A percentile compares a stretch with the other conserved stretches of the same genome.
phyloP scores from a whole-genome alignment of 2,888 invertebrate species.

The Hemicrepidius hirtus region DNA sequence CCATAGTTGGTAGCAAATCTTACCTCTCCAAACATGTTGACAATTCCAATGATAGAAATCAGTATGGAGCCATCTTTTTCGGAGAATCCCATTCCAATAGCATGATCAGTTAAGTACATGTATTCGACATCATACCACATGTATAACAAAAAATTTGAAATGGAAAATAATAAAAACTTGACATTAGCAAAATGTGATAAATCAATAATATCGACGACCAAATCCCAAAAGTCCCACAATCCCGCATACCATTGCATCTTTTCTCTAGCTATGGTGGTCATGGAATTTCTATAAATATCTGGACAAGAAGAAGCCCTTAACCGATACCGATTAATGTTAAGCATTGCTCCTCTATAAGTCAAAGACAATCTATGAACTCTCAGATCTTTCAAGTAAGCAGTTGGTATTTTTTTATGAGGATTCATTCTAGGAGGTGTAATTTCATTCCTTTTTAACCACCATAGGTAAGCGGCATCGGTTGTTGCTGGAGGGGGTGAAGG shows the following conservation, averaged over 20 bases:
- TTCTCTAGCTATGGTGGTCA: constrained; percentile 89
- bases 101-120: constrained; percentile 90
- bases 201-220: constrained; percentile 86
- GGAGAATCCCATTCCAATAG: constrained; percentile 81
- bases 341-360: constrained; percentile 90
- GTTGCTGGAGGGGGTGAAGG: constrained; percentile 68
- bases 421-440: constrained; percentile 69
- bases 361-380: constrained; percentile 85
- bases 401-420: constrained; percentile 71
- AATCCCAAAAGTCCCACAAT: constrained; percentile 85
- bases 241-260: constrained; percentile 85
- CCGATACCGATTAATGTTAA: constrained; percentile 87
- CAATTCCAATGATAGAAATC: constrained; percentile 89
- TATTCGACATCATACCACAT: constrained; percentile 96
- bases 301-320: constrained; percentile 92
- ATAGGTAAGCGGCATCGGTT: constrained; percentile 73
- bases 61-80: constrained; percentile 86
- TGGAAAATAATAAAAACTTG: constrained; percentile 84
- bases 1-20: no score
- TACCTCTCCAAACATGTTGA: constrained; percentile 93
- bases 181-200: constrained; percentile 86
- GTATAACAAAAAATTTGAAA: constrained; percentile 93
- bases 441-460: constrained; percentile 76
- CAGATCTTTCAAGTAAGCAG: constrained; percentile 84
- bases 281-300: constrained; percentile 90